Base-by-base conservation (phyloP, 2,888 invertebrate genomes). In the Aquatica leii region DNA sequence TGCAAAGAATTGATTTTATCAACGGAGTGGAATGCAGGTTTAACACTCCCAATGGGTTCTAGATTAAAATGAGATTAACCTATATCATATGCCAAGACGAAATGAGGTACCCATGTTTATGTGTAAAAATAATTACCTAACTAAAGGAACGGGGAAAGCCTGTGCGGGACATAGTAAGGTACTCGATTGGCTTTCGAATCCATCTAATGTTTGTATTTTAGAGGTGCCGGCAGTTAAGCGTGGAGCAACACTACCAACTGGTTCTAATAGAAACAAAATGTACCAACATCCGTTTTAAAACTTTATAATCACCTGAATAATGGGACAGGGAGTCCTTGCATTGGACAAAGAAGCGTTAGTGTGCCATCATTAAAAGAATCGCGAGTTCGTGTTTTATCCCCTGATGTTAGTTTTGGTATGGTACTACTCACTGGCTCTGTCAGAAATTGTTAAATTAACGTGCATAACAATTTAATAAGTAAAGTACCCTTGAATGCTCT, bases 31-130 rank as follows among this genome's bases (percentile, higher is more conserved):
- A 83, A 76, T 72, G 89, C 90, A 69, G 91, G 91, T 71, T 87
- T 86, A 66, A 90, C 89, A 80, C 89, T 90, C 82, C 90, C 90
- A 83, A 92, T 87, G 73, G 93, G 92, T 85, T 92, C 90, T 90
- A 80, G 43, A 59, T 9, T 60, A 68, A 59, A 46, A 31, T 20
- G 20, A 5, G 46, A 20, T 1, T 8, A 18, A 4, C 2, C 2
- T 18, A 18, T 46, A 46, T 11, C 11, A 46, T 18, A 15, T n/a
- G 17, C 18, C 18, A 5, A 46, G 5, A 17, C 9, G 35, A 35
- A 21, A 59, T 53, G 14, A 56, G 59, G 66, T 61, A 63, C 65
- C 50, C 56, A 48, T 54, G 12, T 12, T 35, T 41, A 34, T 17
- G 14, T 54, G 11, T 12, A 46, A 24, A 48, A 17, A 78, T 80